Evolutionary conservation across 2,888 invertebrate species (phyloP), one percentile per base, ranked within the genome.

Genomic region (Pseudococcus viburni): DNA sequence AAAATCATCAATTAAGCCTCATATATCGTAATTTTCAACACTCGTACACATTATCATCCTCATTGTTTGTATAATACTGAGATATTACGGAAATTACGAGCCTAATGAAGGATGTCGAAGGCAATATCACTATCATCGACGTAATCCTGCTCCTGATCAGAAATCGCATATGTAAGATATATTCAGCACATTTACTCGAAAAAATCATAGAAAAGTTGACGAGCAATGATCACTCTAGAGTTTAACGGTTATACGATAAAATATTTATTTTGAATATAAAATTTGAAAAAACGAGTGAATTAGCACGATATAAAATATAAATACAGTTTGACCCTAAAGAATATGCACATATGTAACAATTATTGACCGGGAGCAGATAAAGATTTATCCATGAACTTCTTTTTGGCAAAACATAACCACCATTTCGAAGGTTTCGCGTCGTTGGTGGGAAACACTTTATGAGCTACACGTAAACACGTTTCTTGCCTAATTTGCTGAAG

Each of bases 301-400:
- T 42, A 80, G n/a, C 42, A 42, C 80, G 42, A 46, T 80, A 19
- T 51, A 33, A 51, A 26, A 84, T 19, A 59, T 84, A 51, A 48
- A 48, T 51, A 51, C 22, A 33, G 7, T 39, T 22, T 46, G 9
- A 51, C 8, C 26, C n/a, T 26, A 83, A 83, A 15, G 42, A 84
- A 84, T 26, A 86, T 33, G 26, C 26, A 33, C 26, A 33, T 33
- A 33, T 33, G 26, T 55, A 84, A 48, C 55, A 26, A 33, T 84
- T 88, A 95, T 91, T 96, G 96, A 73, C 98, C 98, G 2, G 97
- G 97, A 0, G 95, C 96, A 51, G 97, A 95, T 46, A 99, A 93
- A 46, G 98, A 98, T 92, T 99, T 99, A 92, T 99, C 99, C 99
- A 99, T 99, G 92, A 99, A 99, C 94, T 98, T 98, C 94, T 98